Evolutionary conservation across 2,113 vertebrate genomes (phyloP), one percentile per base, ranked within the genome.

Genomic region (Lethenteron camtschaticum): DNA sequence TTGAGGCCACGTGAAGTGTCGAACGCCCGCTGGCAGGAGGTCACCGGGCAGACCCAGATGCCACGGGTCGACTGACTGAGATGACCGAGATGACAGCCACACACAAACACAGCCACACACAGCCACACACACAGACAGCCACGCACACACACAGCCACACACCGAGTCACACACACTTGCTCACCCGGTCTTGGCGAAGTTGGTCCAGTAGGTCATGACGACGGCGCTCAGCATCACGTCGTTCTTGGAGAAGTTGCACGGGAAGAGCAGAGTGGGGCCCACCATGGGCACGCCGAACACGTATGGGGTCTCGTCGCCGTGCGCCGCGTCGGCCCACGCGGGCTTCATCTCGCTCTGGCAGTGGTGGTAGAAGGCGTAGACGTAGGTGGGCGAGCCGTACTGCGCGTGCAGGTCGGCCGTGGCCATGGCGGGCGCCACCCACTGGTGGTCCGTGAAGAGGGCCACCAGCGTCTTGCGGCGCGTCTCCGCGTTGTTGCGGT

Each of bases 301-400:
- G 0, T 96, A 99, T 74, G 94, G 94, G 74, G 96, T 88, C 83
- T 99, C 92, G 1, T 99, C 94, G 69, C 94, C 94, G 9, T 99
- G 94, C 69, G 94, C 89, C 1, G 94, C 89, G 1, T 96, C 94
- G 0, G 94, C 95, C 94, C 94, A 99, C 1, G 89, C 85, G 1
- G 94, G 90, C 78, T 99, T 96, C 94, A 99, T 99, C 79, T 96
- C 81, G 77, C 92, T 96, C 86, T 99, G 94, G 84, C 94, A 96
- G 85, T 99, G 90, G 78, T 96, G 94, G 77, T 96, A 99, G 79
- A 99, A 99, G 80, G 94, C 90, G 69, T 99, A 99, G 81, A 99
- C 96, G 76, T 95, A 96, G 11, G 92, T 95, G 57, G 94, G 94
- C 1, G 94, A 99, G 68, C 92, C 92, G 0, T 99, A 99, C 73